phyloP scores from a whole-genome alignment of 2,797 vertebrate genomes.

The Intellagama lesueurii region DNA sequence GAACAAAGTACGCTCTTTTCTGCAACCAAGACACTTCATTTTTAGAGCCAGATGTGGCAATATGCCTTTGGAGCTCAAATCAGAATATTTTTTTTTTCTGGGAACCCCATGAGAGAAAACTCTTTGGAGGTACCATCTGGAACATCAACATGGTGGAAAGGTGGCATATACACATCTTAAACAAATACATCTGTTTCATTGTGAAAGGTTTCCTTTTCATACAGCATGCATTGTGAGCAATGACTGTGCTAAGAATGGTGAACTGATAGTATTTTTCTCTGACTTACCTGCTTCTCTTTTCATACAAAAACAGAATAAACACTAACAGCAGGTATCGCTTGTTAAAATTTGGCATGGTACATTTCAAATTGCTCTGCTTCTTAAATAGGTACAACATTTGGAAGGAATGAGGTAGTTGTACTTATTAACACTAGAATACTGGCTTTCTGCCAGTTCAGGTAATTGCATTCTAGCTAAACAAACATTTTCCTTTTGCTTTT shows the following conservation, averaged over 20 bases:
- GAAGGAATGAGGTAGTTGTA: conserved; percentile 29
- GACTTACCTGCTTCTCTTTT: neutral
- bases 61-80: neutral
- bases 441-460: conserved; percentile 1
- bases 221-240: neutral
- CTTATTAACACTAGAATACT: conserved; percentile 28
- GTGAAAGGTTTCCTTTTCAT: neutral
- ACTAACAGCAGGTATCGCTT: neutral
- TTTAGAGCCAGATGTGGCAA: neutral
- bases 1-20: neutral
- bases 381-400: conserved; percentile 16
- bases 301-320: neutral
- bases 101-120: neutral
- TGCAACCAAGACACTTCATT: neutral
- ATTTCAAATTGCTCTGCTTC: conserved; percentile 4
- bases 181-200: neutral
- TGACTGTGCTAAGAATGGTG: neutral
- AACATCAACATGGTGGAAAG: neutral
- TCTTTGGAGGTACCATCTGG: neutral
- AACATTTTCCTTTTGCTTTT: conserved; percentile 13
- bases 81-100: neutral
- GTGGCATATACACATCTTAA: neutral
- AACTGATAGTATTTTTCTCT: neutral
- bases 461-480: conserved; percentile 35
- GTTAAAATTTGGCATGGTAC: conserved; percentile 17